A percentile compares a stretch with the other conserved stretches of the same genome.
Evolutionary conservation across 2,113 vertebrate species (phyloP).

Genomic region (Xerus inauris): DNA sequence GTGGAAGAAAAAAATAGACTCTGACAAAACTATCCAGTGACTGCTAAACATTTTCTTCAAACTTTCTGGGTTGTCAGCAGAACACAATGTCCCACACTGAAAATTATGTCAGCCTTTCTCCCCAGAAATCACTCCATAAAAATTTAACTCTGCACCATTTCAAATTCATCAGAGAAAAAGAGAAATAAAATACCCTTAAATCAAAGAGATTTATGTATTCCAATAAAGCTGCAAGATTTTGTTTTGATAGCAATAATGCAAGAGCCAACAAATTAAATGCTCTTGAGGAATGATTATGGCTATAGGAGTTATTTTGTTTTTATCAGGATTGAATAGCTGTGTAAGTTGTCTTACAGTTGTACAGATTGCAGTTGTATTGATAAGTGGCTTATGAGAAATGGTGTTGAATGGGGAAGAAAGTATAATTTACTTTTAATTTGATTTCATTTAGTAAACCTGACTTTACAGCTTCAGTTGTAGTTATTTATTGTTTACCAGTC

Average conservation of each 20-base stretch:
- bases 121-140: constrained; percentile 72
- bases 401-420: constrained; percentile 39
- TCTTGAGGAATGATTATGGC: constrained; percentile 77
- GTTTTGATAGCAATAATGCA: constrained; percentile 79
- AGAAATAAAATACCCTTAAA: constrained; percentile 69
- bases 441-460: constrained; percentile 67
- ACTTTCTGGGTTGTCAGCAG: constrained; percentile 75
- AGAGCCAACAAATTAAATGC: constrained; percentile 74
- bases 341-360: constrained; percentile 49
- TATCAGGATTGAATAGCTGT: constrained; percentile 61
- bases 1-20: not conserved
- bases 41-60: constrained; percentile 40
- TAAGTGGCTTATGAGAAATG: constrained; percentile 76
- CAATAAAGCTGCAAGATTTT: constrained; percentile 73
- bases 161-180: constrained; percentile 58
- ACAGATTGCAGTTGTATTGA: constrained; percentile 27
- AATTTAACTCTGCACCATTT: constrained; percentile 74
- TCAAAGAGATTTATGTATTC: constrained; percentile 76
- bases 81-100: constrained; percentile 55
- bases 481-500: constrained; percentile 76
- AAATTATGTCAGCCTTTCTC: constrained; percentile 72
- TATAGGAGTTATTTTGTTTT: constrained; percentile 74
- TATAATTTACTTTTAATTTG: constrained; percentile 76
- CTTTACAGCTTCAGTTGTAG: constrained; percentile 49
- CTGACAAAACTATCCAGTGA: not conserved